A percentile compares a stretch with the other conserved stretches of the same genome.
Evolutionary conservation across 2,113 vertebrate species (phyloP).

Genomic region (Urocynchramus pylzowi): DNA sequence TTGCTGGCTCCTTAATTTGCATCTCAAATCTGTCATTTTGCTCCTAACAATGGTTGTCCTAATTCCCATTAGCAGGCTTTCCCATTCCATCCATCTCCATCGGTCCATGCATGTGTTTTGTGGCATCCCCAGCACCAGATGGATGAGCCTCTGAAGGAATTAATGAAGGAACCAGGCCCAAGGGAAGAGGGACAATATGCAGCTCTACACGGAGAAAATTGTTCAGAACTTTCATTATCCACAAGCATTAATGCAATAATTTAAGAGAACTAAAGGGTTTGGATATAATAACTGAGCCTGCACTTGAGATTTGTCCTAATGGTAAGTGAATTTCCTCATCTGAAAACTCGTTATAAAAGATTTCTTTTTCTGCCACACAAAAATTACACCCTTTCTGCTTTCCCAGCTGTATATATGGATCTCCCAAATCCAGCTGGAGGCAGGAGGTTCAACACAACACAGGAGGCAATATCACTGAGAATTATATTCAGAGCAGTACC

Average conservation of each 20-base stretch:
- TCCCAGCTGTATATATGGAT: neutral
- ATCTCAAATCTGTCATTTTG: slow-evolving; percentile 11
- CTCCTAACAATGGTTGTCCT: slow-evolving; percentile 23
- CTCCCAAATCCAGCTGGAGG: neutral
- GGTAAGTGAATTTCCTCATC: neutral
- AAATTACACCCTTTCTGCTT: neutral
- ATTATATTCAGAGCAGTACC: slow-evolving; percentile 7
- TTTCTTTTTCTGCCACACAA: neutral
- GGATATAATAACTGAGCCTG: neutral
- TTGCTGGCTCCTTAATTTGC: neutral
- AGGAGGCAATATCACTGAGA: neutral
- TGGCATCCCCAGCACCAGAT: slow-evolving; percentile 19
- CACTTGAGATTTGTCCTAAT: neutral
- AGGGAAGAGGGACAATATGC: neutral
- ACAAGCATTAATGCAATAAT: neutral
- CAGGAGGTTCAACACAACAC: neutral
- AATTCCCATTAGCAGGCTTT: slow-evolving; percentile 28
- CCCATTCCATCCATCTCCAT: neutral
- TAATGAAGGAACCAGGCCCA: slow-evolving; percentile 41
- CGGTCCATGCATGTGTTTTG: neutral
- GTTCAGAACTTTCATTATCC: neutral
- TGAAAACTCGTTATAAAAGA: neutral
- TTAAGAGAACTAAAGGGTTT: neutral
- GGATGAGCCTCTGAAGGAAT: slow-evolving; percentile 39
- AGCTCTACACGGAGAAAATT: neutral